Evolutionary conservation across 2,797 vertebrate genomes (phyloP).

Genomic region (Pseudomugil gertrudae): DNA sequence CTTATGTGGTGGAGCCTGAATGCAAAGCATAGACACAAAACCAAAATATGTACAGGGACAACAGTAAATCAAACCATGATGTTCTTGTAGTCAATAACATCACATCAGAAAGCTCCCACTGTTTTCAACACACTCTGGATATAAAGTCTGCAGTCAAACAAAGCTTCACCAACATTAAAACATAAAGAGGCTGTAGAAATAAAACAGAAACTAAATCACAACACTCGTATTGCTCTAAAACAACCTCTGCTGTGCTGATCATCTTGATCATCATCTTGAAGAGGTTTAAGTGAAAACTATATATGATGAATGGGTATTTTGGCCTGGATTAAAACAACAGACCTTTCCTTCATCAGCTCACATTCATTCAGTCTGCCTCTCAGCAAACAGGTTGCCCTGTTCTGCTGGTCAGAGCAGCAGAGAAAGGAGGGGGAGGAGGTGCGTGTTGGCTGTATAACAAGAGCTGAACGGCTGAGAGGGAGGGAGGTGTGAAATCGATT

Average conservation of each 20-base stretch:
- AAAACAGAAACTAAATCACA: background rate
- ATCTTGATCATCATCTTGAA: too few relatives aligned
- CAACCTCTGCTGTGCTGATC: background rate
- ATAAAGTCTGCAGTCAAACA: background rate
- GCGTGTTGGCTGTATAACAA: slow-evolving; percentile 33
- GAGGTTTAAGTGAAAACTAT: background rate
- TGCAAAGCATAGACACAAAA: too few relatives aligned
- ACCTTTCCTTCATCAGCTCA: slow-evolving; percentile 22
- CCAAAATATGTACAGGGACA: too few relatives aligned
- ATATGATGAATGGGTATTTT: background rate
- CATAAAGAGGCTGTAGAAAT: background rate
- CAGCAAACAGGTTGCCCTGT: slow-evolving; percentile 16
- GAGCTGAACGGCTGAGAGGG: slow-evolving; percentile 36
- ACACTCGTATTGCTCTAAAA: background rate
- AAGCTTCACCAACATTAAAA: background rate
- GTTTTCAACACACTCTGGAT: background rate
- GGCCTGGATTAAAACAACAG: background rate
- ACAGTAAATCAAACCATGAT: too few relatives aligned
- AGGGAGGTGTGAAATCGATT: slow-evolving; percentile 74
- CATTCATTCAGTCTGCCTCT: slow-evolving; percentile 20
- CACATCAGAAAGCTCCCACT: too few relatives aligned
- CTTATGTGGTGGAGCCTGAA: too few relatives aligned
- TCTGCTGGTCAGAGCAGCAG: slow-evolving; percentile 23
- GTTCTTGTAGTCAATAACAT: too few relatives aligned
- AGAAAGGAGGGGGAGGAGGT: slow-evolving; percentile 13